A percentile compares a stretch with the other conserved stretches of the same genome.
These are phyloP conservation scores for Anabacerthia variegaticeps DNA, from an alignment of 2,797 vertebrate genomes.

Conservation along the genomic window DNA sequence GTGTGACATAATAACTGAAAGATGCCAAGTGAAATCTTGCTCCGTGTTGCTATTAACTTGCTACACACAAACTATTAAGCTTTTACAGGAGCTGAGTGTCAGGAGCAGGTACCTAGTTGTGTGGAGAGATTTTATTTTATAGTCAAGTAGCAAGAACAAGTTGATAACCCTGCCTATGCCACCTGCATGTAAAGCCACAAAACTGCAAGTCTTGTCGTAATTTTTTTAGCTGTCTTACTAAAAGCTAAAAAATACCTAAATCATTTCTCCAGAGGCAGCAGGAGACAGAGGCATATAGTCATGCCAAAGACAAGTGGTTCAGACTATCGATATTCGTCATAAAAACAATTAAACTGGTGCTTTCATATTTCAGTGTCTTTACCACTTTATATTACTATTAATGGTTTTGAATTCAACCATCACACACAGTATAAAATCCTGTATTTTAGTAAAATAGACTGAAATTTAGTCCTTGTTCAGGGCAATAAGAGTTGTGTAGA, in stretches of 20 bases:
- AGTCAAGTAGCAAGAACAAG: slow-evolving; percentile 69
- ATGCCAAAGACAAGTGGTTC: not conserved
- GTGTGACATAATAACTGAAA: not conserved
- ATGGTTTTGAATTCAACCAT: not conserved
- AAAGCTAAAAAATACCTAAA: not conserved
- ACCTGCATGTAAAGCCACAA: slow-evolving; percentile 62
- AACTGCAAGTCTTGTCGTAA: slow-evolving; percentile 61
- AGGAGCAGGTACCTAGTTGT: slow-evolving; percentile 59
- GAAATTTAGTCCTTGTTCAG: not conserved
- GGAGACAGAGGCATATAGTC: not conserved
- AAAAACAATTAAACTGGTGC: not conserved
- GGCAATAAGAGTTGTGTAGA: not conserved
- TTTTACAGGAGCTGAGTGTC: slow-evolving; percentile 77
- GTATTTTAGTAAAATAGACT: not conserved
- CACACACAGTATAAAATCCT: not conserved
- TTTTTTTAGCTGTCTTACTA: slow-evolving; percentile 53
- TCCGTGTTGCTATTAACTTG: slow-evolving; percentile 51
- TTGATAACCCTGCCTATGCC: slow-evolving; percentile 70
- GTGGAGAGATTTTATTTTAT: slow-evolving; percentile 76
- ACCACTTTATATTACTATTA: not conserved
- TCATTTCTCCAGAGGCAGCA: not conserved
- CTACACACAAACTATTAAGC: slow-evolving; percentile 61
- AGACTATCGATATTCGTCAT: not conserved
- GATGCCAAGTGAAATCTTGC: not conserved
- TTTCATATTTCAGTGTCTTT: not conserved